These are phyloP conservation scores for Liodrosophila aerea DNA, from an alignment of 2,888 invertebrate genomes.

Conservation along the genomic window DNA sequence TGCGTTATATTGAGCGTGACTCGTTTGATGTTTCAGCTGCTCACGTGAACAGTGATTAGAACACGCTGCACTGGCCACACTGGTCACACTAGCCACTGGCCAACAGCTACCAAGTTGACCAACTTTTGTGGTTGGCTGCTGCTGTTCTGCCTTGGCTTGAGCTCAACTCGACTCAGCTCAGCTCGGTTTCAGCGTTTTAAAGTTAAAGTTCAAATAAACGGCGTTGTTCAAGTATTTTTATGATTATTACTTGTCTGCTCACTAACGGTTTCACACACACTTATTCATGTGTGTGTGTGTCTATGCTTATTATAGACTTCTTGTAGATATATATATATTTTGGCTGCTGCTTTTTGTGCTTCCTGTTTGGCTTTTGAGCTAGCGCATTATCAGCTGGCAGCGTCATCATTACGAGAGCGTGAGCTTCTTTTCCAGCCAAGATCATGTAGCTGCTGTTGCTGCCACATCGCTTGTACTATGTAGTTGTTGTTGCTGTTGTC, in stretches of 20 bases:
- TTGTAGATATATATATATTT: constrained; percentile 16
- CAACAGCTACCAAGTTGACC: constrained; percentile 29
- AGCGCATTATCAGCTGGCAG: constrained; percentile 51
- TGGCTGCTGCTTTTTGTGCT: constrained; percentile 60
- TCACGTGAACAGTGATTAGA: background rate
- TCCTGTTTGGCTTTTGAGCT: constrained; percentile 58
- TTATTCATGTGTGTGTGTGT: constrained; percentile 3
- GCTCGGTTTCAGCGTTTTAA: constrained; percentile 37
- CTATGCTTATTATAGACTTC: constrained; percentile 18
- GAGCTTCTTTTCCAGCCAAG: constrained; percentile 55
- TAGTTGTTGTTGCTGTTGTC: constrained; percentile 4
- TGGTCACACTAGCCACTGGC: constrained; percentile 28
- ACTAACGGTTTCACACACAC: constrained; percentile 56
- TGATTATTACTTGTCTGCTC: constrained; percentile 65
- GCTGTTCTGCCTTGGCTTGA: constrained; percentile 1
- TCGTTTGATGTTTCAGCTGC: no score
- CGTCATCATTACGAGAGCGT: constrained; percentile 47
- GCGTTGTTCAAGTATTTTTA: constrained; percentile 72
- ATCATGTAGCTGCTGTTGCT: constrained; percentile 46
- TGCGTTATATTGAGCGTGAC: no score
- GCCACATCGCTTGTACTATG: no score
- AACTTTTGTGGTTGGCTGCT: constrained; percentile 19
- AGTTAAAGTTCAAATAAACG: constrained; percentile 70
- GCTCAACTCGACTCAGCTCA: background rate
- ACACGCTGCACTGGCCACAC: background rate